phyloP scores from a whole-genome alignment of 2,113 vertebrate genomes.

The Prolemur simus region DNA sequence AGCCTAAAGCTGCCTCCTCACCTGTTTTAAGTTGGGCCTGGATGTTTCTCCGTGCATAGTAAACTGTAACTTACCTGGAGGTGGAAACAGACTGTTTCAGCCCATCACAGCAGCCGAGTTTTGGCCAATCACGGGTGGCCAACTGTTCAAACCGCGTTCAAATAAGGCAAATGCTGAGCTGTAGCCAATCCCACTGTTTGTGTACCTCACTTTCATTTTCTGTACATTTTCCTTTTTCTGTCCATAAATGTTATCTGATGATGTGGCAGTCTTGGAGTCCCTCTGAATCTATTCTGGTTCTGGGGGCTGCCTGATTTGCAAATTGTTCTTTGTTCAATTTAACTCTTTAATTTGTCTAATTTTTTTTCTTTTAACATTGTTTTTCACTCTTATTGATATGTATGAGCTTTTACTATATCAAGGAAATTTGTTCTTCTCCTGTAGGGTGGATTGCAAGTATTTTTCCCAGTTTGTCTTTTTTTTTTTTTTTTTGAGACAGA shows the following conservation, averaged over 20 bases:
- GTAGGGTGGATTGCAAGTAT: constrained; percentile 5
- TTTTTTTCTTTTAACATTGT: not conserved
- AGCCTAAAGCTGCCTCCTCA: not conserved
- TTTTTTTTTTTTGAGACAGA: no score
- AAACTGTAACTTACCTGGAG: not conserved
- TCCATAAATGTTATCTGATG: not conserved
- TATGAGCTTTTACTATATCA: not conserved
- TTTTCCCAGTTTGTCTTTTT: constrained; percentile 13
- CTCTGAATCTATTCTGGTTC: not conserved
- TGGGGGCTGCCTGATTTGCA: not conserved
- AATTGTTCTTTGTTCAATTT: not conserved
- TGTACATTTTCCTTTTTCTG: not conserved
- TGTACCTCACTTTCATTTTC: not conserved
- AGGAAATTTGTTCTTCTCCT: not conserved
- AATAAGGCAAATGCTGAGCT: not conserved
- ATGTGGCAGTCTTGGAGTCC: not conserved
- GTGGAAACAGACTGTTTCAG: not conserved
- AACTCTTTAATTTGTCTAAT: not conserved
- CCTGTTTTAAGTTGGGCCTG: not conserved
- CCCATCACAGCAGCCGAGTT: not conserved
- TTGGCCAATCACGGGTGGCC: not conserved
- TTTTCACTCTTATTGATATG: not conserved
- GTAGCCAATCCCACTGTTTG: not conserved
- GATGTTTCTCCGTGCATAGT: not conserved
- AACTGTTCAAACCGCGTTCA: not conserved